Evolutionary conservation across 2,888 invertebrate genomes (phyloP).

Genomic region (Eristalis intricaria): DNA sequence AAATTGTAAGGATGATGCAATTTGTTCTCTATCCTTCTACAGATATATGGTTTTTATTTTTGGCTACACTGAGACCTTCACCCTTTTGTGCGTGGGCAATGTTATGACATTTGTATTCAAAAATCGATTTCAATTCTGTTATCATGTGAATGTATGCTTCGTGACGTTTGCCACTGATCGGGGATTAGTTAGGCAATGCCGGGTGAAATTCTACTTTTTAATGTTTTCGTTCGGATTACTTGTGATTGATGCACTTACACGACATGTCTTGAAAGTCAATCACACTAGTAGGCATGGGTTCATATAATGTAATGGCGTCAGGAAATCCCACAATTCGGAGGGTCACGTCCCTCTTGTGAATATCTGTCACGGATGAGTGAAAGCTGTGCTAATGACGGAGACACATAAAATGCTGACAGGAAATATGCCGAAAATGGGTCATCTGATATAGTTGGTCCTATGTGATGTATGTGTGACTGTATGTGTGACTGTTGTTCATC

Average conservation of each 20-base stretch:
- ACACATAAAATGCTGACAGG: no score
- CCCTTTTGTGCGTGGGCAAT: neutral
- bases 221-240: neutral
- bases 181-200: neutral
- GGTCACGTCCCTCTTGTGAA: no score
- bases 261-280: neutral
- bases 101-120: constrained; percentile 6
- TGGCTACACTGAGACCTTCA: neutral
- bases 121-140: constrained; percentile 22
- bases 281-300: neutral
- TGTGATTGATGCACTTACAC: neutral
- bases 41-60: neutral
- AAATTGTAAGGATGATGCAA: constrained; percentile 85
- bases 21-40: neutral
- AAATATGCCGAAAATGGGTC: no score
- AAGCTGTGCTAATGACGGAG: no score
- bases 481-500: no score
- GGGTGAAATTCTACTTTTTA: neutral
- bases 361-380: no score
- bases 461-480: no score
- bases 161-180: constrained; percentile 7
- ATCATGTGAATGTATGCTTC: neutral
- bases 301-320: no score
- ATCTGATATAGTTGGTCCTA: no score
- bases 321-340: no score